These are phyloP conservation scores for Brachyhypopomus gauderio DNA, from an alignment of 2,113 vertebrate genomes.

Conservation along the genomic window DNA sequence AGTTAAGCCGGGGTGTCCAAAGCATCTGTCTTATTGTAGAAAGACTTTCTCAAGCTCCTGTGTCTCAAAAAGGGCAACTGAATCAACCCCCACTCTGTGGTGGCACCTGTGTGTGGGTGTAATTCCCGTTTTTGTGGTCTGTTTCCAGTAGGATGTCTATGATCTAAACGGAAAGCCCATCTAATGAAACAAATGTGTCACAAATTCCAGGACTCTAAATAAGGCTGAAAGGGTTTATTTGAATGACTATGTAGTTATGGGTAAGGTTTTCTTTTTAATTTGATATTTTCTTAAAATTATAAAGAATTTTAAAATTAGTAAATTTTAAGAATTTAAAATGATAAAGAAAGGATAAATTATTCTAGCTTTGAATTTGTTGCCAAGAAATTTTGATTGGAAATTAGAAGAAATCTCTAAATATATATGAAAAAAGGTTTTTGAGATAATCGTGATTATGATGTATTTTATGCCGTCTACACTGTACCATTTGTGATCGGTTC, in stretches of 20 bases:
- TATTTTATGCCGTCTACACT: too few species aligned
- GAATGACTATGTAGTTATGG: neutral
- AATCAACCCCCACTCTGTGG: neutral
- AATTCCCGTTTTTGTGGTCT: slow-evolving; percentile 19
- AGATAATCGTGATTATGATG: neutral
- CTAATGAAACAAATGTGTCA: slow-evolving; percentile 7
- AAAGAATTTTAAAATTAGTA: too few species aligned
- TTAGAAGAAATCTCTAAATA: too few species aligned
- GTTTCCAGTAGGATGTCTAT: neutral
- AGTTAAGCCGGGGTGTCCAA: slow-evolving; percentile 1
- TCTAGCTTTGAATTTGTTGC: too few species aligned
- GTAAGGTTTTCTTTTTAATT: too few species aligned
- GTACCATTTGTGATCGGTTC: too few species aligned
- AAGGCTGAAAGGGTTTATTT: neutral
- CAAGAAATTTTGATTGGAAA: too few species aligned
- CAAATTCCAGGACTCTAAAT: neutral
- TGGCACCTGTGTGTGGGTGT: neutral
- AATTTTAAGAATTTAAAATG: too few species aligned
- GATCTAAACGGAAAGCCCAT: slow-evolving; percentile 9
- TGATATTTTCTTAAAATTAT: too few species aligned
- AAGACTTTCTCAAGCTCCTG: neutral
- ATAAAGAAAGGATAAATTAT: too few species aligned
- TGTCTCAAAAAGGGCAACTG: neutral
- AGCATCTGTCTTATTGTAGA: neutral
- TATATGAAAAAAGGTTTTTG: neutral